Percentiles rank a stretch among this genome's conserved stretches.
Conservation (phyloP, 1,140 invertebrate species). For the Trachymyrmex cornetzi region DNA sequence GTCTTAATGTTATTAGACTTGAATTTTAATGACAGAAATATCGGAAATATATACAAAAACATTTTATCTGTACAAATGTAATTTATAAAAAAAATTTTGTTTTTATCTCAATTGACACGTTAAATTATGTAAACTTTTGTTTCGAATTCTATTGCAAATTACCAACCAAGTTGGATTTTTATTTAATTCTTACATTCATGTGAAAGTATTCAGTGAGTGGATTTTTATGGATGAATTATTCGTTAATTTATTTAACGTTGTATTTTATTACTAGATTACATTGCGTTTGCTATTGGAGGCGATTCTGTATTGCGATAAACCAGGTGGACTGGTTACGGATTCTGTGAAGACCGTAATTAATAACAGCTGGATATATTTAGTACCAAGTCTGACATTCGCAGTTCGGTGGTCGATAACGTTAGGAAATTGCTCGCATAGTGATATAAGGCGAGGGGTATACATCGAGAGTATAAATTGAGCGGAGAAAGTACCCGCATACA, state of each 20-base stretch:
- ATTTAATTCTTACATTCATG: neutral
- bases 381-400: slow-evolving; percentile 56
- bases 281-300: neutral
- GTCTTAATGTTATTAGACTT: too few species aligned
- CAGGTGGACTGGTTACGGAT: slow-evolving; percentile 42
- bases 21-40: too few species aligned
- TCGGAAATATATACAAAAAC: neutral
- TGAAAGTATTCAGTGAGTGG: slow-evolving; percentile 29
- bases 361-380: slow-evolving; percentile 56
- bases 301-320: slow-evolving; percentile 38
- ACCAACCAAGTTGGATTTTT: neutral
- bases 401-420: slow-evolving; percentile 54
- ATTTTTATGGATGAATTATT: slow-evolving; percentile 51
- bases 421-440: slow-evolving; percentile 67
- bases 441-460: slow-evolving; percentile 53
- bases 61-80: neutral
- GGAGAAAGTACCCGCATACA: slow-evolving; percentile 47
- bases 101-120: neutral
- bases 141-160: neutral
- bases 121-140: neutral
- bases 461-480: slow-evolving; percentile 69
- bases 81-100: neutral
- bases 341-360: slow-evolving; percentile 47
- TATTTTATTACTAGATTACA: neutral
- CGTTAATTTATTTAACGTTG: neutral